Evolutionary conservation across 2,888 invertebrate species (phyloP).

Genomic region (Mythimna loreyi): DNA sequence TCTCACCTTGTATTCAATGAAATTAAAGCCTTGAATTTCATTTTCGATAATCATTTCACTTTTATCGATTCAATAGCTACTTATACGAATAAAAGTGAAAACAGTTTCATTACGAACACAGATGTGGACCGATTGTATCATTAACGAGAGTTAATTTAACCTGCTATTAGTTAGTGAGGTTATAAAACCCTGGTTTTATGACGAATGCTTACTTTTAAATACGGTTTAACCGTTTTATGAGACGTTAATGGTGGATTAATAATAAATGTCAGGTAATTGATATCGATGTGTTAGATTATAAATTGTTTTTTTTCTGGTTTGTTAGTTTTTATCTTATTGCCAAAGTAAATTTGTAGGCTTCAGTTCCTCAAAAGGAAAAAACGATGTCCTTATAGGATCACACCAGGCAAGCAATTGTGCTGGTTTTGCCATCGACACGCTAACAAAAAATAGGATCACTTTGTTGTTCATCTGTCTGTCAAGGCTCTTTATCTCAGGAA

Average conservation of each 20-base stretch:
- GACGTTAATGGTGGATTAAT: conserved; percentile 36
- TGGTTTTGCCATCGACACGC: no score
- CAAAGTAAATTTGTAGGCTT: no score
- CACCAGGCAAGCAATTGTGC: no score
- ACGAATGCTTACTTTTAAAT: conserved; percentile 57
- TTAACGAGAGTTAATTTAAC: conserved; percentile 47
- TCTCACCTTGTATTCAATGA: no score
- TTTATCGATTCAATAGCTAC: conserved; percentile 44
- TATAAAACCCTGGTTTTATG: conserved; percentile 60
- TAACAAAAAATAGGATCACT: no score
- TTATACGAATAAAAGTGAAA: conserved; percentile 59
- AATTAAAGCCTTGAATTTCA: neutral
- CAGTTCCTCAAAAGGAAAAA: no score
- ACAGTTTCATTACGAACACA: conserved; percentile 42
- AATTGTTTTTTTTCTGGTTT: neutral
- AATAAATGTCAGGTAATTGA: conserved; percentile 10
- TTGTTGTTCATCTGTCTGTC: no score
- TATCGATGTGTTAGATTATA: neutral
- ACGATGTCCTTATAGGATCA: no score
- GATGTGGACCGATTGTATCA: conserved; percentile 43
- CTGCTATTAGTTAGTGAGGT: conserved; percentile 47
- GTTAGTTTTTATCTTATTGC: neutral
- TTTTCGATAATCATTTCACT: conserved; percentile 54
- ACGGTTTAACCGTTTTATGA: conserved; percentile 44
- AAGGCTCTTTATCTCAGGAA: no score